Evolutionary conservation across 1,140 invertebrate genomes (phyloP).

Genomic region (Diuraphis noxia): DNA sequence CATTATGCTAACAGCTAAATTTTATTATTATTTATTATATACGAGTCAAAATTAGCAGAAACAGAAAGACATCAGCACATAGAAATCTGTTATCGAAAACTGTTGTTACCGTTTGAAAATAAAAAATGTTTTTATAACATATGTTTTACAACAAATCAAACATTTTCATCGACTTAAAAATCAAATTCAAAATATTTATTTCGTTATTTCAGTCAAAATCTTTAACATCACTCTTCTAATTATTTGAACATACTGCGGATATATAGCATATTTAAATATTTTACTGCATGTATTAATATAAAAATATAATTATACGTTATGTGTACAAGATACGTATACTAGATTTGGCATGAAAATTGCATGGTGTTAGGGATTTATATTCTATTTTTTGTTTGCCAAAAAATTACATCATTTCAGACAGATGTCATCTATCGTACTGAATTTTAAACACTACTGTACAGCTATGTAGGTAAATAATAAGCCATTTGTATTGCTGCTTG

Average conservation of each 20-base stretch:
- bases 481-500: not conserved
- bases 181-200: not conserved
- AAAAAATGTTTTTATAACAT: not conserved
- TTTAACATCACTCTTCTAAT: not conserved
- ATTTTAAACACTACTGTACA: not conserved
- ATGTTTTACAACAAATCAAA: not conserved
- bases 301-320: no score
- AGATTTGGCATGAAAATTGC: not conserved
- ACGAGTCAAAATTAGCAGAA: not conserved
- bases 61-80: not conserved
- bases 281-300: not conserved
- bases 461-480: not conserved
- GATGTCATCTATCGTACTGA: not conserved
- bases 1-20: not conserved
- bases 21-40: not conserved
- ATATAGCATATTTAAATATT: not conserved
- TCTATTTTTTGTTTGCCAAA: not conserved
- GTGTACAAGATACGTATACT: not conserved
- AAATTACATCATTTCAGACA: not conserved
- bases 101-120: not conserved
- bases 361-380: not conserved
- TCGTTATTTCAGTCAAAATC: not conserved
- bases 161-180: not conserved
- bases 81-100: not conserved
- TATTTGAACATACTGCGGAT: not conserved